Conservation (phyloP, 2,113 vertebrate genomes). For the Lycaon pictus region DNA sequence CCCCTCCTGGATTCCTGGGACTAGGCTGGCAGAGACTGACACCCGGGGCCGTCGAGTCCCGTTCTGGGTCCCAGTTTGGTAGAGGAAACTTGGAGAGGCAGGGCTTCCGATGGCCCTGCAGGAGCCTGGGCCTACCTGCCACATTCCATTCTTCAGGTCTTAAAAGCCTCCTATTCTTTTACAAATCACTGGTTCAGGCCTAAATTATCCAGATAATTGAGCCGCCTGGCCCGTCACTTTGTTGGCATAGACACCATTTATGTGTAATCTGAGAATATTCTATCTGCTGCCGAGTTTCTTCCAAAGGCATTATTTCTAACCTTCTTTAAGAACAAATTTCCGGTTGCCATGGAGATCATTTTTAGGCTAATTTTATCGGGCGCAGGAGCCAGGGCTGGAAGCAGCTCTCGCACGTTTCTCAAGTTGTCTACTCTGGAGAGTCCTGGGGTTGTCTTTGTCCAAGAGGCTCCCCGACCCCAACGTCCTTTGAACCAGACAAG, state of each 20-base stretch:
- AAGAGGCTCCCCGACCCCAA: background rate
- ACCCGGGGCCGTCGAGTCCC: no score
- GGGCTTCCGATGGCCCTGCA: background rate
- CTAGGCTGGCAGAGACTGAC: background rate
- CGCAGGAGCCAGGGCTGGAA: constrained; percentile 41
- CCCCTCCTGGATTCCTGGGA: background rate
- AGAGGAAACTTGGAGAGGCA: background rate
- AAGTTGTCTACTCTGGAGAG: background rate
- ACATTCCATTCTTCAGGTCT: constrained; percentile 62
- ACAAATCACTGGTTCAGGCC: constrained; percentile 74
- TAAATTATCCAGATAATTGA: constrained; percentile 79
- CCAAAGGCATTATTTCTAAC: constrained; percentile 78
- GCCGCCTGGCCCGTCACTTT: constrained; percentile 62
- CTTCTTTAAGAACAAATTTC: constrained; percentile 79
- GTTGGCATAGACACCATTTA: constrained; percentile 73
- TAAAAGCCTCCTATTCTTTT: constrained; percentile 70
- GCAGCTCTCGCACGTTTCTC: background rate
- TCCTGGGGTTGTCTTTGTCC: background rate
- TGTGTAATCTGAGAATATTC: constrained; percentile 80
- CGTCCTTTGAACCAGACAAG: background rate
- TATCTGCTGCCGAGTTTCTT: constrained; percentile 68
- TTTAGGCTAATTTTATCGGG: constrained; percentile 71
- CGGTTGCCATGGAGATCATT: constrained; percentile 79
- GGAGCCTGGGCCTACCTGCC: constrained; percentile 3
- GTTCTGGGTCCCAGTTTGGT: background rate